Percentiles rank a stretch among this genome's conserved stretches.
Conservation (phyloP, 2,113 vertebrate species). For the Leucosticte australis region DNA sequence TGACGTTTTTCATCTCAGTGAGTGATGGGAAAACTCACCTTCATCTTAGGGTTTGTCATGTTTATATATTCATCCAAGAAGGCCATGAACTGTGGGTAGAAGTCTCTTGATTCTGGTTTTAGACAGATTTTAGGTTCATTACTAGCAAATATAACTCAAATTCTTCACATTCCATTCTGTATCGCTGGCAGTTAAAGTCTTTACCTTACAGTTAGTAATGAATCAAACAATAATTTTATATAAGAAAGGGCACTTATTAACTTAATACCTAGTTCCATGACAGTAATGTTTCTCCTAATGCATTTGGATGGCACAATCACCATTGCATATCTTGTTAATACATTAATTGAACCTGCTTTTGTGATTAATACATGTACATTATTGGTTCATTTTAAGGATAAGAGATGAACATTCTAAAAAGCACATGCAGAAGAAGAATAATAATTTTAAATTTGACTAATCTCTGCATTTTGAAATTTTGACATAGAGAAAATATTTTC, state of each 20-base stretch:
- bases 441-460: background rate
- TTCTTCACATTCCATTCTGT: background rate
- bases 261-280: background rate
- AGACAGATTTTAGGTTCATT: background rate
- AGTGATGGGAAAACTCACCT: background rate
- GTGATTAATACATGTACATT: background rate
- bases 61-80: background rate
- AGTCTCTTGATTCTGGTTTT: background rate
- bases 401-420: background rate
- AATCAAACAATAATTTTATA: conserved; percentile 6
- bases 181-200: background rate
- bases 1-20: background rate
- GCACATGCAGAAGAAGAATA: background rate
- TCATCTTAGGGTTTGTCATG: background rate
- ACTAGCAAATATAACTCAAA: background rate
- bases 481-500: background rate
- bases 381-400: background rate
- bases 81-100: conserved; percentile 1
- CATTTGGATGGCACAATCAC: background rate
- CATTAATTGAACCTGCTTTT: background rate
- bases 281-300: background rate
- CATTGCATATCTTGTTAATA: background rate
- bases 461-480: background rate
- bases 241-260: background rate
- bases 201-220: background rate